phyloP scores from a whole-genome alignment of 1,140 invertebrate genomes.

The Thrips palmi region DNA sequence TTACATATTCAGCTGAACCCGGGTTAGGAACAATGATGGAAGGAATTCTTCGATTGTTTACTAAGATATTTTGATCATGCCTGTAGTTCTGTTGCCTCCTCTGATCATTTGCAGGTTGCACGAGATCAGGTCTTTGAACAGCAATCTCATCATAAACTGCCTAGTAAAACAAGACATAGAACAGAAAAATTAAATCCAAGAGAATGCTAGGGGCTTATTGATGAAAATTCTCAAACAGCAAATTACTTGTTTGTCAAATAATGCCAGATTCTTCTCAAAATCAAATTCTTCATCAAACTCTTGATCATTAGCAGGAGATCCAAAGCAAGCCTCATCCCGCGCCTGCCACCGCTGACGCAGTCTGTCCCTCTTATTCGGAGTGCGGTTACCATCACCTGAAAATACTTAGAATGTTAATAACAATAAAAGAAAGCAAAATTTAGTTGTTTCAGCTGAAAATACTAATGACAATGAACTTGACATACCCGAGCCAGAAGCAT shows the following conservation, averaged over 20 bases:
- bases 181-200: slow-evolving; percentile 15
- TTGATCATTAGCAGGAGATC: slow-evolving; percentile 35
- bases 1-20: slow-evolving; percentile 49
- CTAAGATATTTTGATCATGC: slow-evolving; percentile 79
- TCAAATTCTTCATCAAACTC: slow-evolving; percentile 62
- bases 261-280: slow-evolving; percentile 80
- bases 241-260: slow-evolving; percentile 63
- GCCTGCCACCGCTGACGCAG: slow-evolving; percentile 25
- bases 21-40: slow-evolving; percentile 47
- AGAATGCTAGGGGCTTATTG: slow-evolving; percentile 7
- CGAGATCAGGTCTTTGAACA: slow-evolving; percentile 45
- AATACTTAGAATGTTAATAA: too few relatives aligned
- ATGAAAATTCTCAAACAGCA: background rate
- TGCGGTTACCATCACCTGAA: slow-evolving; percentile 19
- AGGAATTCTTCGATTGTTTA: too few relatives aligned
- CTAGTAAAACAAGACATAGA: slow-evolving; percentile 20
- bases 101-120: slow-evolving; percentile 28
- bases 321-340: slow-evolving; percentile 39
- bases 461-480: too few relatives aligned
- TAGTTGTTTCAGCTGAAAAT: too few relatives aligned
- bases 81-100: slow-evolving; percentile 37
- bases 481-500: too few relatives aligned
- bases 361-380: slow-evolving; percentile 25
- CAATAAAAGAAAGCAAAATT: too few relatives aligned
- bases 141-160: slow-evolving; percentile 52